Evolutionary conservation across 2,888 invertebrate species (phyloP), one percentile per base, ranked within the genome.

Genomic region (Leptopilina myrica): DNA sequence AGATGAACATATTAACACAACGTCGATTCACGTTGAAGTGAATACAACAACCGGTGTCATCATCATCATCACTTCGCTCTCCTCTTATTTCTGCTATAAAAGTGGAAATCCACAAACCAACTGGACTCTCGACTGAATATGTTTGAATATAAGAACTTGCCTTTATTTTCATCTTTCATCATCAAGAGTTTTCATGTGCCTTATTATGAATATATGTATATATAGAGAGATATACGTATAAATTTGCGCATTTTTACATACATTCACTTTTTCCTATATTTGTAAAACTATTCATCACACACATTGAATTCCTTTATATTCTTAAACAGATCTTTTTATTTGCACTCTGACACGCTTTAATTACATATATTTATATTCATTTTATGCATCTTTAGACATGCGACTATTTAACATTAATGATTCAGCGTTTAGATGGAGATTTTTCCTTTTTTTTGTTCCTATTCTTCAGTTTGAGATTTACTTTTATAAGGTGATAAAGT

Each of bases 1-100:
- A 76, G 20, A 77, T 76, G 64, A 81, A 81, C 84, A 84, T 84
- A 62, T 53, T 62, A 80, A 33, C 79, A 49, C 56, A 64, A 64
- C 64, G 20, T 40, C 59, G 64, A 81, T 67, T 43, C 56, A 67
- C 78, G 76, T 65, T 40, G 20, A 62, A 59, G 59, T 81, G 66
- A 79, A 53, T 78, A 49, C 59, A 59, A 77, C 65, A 59, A 77
- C 65, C 79, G 79, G 78, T 79, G 75, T 79, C 64, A 76, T 64
- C 65, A 76, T 64, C 65, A 76, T 64, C 62, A 40, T 49, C 65
- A 33, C 43, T 43, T 49, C 73, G 56, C 78, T 33, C 49, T 49
- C 49, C 49, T 49, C 49, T 11, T 64, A 79, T 43, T 64, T 65
- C 59, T 66, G 69, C 69, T 66, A 15, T 66, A 64, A 15, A 15